phyloP scores from a whole-genome alignment of 92 coral and sea anemone genomes.

The Palythoa grandis region DNA sequence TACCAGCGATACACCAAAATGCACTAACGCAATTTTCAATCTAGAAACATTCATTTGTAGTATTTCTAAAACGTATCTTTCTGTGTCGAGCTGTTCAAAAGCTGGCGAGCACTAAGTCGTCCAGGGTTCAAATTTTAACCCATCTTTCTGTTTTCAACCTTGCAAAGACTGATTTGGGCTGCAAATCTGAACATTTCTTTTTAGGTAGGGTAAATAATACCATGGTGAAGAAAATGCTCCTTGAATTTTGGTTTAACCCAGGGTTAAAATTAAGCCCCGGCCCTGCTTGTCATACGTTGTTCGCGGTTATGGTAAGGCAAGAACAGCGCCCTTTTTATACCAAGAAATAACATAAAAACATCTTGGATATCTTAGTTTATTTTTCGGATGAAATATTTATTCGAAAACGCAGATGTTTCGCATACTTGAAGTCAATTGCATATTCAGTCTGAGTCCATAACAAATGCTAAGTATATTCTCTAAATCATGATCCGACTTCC shows the following conservation, averaged over 20 bases:
- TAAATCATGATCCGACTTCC: too few species aligned
- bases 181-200: too few species aligned
- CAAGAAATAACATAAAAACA: background rate
- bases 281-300: too few species aligned
- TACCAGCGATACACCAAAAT: background rate
- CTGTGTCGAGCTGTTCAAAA: background rate
- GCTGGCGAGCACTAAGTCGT: background rate
- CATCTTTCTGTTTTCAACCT: too few species aligned
- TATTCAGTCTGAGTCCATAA: constrained; percentile 5
- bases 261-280: too few species aligned
- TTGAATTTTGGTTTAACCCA: too few species aligned
- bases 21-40: background rate
- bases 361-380: background rate
- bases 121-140: too few species aligned
- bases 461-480: background rate
- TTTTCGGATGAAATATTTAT: background rate
- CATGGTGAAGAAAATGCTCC: too few species aligned
- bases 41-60: background rate
- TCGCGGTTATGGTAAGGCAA: too few species aligned
- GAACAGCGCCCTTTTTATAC: background rate
- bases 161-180: too few species aligned
- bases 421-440: constrained; percentile 4
- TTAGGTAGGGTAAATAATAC: too few species aligned
- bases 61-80: background rate
- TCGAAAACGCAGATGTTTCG: background rate